Evolutionary conservation across 2,888 invertebrate species (phyloP).

Genomic region (Apodemia arnacis): DNA sequence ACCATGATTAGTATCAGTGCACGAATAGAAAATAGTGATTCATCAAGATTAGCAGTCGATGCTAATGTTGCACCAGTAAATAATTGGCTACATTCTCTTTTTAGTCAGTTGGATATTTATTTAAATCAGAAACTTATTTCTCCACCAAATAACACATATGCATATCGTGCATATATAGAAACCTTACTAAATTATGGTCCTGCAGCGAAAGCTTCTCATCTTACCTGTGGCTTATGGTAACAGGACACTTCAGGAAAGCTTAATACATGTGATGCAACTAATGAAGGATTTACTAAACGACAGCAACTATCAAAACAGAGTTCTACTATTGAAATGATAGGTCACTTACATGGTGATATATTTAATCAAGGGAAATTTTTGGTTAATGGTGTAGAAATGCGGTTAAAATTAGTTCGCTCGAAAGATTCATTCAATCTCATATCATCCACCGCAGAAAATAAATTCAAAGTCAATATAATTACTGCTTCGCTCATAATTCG

Average conservation of each 20-base stretch:
- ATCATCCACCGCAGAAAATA: neutral
- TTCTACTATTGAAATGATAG: slow-evolving; percentile 80
- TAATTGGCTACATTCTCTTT: slow-evolving; percentile 85
- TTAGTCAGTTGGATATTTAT: slow-evolving; percentile 80
- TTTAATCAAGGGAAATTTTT: slow-evolving; percentile 25
- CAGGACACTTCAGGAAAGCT: slow-evolving; percentile 70
- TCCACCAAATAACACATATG: slow-evolving; percentile 82
- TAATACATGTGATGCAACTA: slow-evolving; percentile 46
- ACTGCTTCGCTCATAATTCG: neutral
- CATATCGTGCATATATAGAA: slow-evolving; percentile 82
- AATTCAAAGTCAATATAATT: neutral
- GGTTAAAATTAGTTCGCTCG: slow-evolving; percentile 7
- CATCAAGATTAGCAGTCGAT: slow-evolving; percentile 37
- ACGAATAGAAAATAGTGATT: slow-evolving; percentile 77
- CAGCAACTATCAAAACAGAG: slow-evolving; percentile 53
- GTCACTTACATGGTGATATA: slow-evolving; percentile 56
- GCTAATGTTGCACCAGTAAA: slow-evolving; percentile 81
- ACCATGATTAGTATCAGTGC: slow-evolving; percentile 79
- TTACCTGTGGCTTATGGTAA: slow-evolving; percentile 80
- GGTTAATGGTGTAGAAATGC: slow-evolving; percentile 22
- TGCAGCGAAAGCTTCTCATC: slow-evolving; percentile 79
- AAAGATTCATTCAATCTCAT: slow-evolving; percentile 10
- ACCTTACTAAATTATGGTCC: slow-evolving; percentile 82
- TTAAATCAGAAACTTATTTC: slow-evolving; percentile 85
- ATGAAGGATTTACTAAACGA: slow-evolving; percentile 69